Evolutionary conservation across 2,797 vertebrate species (phyloP).

Genomic region (Sebastes steindachneri): DNA sequence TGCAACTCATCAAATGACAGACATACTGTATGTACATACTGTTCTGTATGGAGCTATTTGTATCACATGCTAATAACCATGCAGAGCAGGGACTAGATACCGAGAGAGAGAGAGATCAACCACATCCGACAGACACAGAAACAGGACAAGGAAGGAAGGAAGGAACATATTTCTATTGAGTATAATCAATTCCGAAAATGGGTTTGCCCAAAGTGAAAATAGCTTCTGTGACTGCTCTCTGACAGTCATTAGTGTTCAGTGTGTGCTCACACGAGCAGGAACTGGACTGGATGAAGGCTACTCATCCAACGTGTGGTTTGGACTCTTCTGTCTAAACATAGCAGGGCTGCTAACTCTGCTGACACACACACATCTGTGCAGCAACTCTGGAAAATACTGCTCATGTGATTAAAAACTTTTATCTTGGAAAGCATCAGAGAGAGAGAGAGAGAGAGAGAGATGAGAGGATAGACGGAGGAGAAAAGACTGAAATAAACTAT

Average conservation of each 20-base stretch:
- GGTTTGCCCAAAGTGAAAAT: neutral
- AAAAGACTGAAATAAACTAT: no score
- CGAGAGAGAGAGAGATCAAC: neutral
- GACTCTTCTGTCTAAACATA: constrained; percentile 43
- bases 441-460: neutral
- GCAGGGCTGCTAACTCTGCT: neutral
- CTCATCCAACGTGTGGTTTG: constrained; percentile 42
- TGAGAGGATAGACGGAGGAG: neutral
- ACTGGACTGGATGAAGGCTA: neutral
- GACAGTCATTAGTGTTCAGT: neutral
- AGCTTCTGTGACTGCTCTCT: neutral
- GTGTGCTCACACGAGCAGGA: neutral
- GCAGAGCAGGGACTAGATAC: neutral
- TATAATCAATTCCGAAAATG: neutral
- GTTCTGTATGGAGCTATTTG: neutral
- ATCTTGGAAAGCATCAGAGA: constrained; percentile 1
- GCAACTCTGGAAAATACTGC: constrained; percentile 58
- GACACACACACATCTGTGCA: constrained; percentile 22
- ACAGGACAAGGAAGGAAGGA: no score
- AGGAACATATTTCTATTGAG: neutral
- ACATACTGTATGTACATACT: neutral
- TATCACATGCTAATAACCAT: neutral
- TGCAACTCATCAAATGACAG: neutral
- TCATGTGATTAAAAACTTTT: constrained; percentile 50
- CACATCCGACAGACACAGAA: neutral